Evolutionary conservation across 2,113 vertebrate genomes (phyloP), one percentile per base, ranked within the genome.

Genomic region (Fregetta grallaria): DNA sequence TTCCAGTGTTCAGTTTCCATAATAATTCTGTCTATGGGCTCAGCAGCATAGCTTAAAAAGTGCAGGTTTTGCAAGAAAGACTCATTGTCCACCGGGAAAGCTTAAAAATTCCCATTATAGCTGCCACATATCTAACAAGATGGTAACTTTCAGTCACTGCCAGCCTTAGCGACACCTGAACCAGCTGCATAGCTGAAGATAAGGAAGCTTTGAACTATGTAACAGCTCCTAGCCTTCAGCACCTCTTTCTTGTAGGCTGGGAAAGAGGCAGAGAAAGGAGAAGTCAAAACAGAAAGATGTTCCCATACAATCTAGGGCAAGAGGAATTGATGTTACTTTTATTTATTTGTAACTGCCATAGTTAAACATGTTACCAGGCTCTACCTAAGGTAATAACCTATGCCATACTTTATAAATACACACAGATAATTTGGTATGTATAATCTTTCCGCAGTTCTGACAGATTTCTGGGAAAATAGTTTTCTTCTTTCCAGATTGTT

Each of bases 401-500:
- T 7, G 29, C 5, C 17, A 8, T 7, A 11, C 27, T 61, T 68
- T 62, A 50, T 34, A 61, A 49, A 36, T 10, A 68, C 22, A 29
- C 9, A 30, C 18, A 11, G n/a, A 40, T 19, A 40, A 50, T 53
- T 32, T 71, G 49, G n/a, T 38, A 45, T 30, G 38, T 34, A 21
- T 36, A 23, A 27, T 36, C n/a, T 3, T 10, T 32, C 82, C 25
- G 77, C 20, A 56, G 55, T 89, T 73, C 62, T 3, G 49, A 78
- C 13, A 89, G 58, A 79, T 52, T 42, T 61, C 58, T 56, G n/a
- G 49, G 34, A 55, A 75, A 91, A 93, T 1, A 2, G 22, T 55
- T 92, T 86, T 91, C 79, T 86, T 95, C 66, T 72, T 80, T 90
- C 50, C 42, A 83, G 38, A 91, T 86, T 88, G 74, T 90, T 88